Conservation (phyloP, 2,113 vertebrate genomes). For the Cyphomyrus discorhynchus region DNA sequence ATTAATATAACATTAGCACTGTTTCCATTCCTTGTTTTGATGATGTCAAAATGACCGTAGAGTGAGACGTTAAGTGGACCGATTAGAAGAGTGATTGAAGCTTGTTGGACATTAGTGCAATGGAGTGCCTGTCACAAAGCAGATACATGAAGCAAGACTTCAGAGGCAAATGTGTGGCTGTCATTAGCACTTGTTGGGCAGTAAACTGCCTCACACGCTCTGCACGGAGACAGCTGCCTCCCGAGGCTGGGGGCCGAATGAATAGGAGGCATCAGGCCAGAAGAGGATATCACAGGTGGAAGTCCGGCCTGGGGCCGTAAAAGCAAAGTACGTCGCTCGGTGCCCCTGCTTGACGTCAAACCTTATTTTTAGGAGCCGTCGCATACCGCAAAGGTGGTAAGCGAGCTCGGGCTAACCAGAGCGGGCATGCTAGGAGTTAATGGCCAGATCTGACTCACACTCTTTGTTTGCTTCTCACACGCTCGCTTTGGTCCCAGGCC, state of each 20-base stretch:
- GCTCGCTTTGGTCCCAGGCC: neutral
- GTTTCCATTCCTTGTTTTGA: neutral
- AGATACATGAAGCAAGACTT: neutral
- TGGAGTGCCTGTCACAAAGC: neutral
- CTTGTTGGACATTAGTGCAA: neutral
- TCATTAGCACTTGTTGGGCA: slow-evolving; percentile 19
- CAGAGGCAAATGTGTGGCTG: slow-evolving; percentile 18
- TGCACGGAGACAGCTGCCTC: slow-evolving; percentile 17
- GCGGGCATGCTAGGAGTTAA: neutral
- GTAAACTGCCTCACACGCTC: slow-evolving; percentile 24
- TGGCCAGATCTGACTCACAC: neutral
- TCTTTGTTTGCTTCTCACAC: neutral
- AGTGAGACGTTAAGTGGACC: neutral
- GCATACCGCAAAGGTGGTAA: neutral
- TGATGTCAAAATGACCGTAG: neutral
- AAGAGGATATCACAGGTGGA: slow-evolving; percentile 10
- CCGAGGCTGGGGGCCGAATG: slow-evolving; percentile 6
- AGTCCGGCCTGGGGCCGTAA: neutral
- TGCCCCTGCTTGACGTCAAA: neutral
- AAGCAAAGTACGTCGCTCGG: neutral
- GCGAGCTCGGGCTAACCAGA: neutral
- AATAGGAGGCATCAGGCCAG: neutral
- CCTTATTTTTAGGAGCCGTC: slow-evolving; percentile 13
- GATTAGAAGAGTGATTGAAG: neutral
- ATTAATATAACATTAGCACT: neutral